Conservation (phyloP, 2,113 vertebrate species). For the Macquaria australasica region DNA sequence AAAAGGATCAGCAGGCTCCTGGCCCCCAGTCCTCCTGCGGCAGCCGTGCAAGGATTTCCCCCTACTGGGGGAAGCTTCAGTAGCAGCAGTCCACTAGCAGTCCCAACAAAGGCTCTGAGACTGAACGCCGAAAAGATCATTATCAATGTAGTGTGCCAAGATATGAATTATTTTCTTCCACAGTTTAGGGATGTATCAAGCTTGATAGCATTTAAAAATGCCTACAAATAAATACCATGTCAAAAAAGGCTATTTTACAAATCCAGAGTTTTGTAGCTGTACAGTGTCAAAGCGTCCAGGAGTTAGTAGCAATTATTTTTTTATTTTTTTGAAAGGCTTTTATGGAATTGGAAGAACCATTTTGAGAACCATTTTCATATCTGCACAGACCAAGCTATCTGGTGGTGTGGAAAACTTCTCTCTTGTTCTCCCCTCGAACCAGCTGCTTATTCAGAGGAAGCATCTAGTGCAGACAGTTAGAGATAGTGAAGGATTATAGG, state of each 20-base stretch:
- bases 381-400: slow-evolving; percentile 25
- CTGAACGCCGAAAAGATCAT: slow-evolving; percentile 3
- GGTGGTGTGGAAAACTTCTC: not conserved
- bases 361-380: slow-evolving; percentile 29
- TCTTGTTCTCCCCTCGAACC: slow-evolving; percentile 6
- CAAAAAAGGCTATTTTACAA: slow-evolving; percentile 47
- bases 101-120: slow-evolving; percentile 59
- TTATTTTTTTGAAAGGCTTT: slow-evolving; percentile 45
- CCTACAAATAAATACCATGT: slow-evolving; percentile 70
- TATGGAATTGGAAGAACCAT: slow-evolving; percentile 58
- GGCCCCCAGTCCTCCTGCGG: slow-evolving; percentile 42
- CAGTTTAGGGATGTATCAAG: slow-evolving; percentile 44
- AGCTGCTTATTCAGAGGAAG: slow-evolving; percentile 49
- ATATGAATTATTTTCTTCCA: slow-evolving; percentile 42
- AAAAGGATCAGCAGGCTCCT: slow-evolving; percentile 40
- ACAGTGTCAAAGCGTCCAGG: slow-evolving; percentile 50
- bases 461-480: slow-evolving; percentile 51
- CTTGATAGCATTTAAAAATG: slow-evolving; percentile 53
- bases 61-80: slow-evolving; percentile 37
- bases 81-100: slow-evolving; percentile 69
- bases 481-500: slow-evolving; percentile 39
- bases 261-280: slow-evolving; percentile 56
- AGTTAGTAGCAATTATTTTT: slow-evolving; percentile 56
- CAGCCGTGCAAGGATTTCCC: slow-evolving; percentile 23
- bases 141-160: slow-evolving; percentile 54